phyloP scores from a whole-genome alignment of 2,113 vertebrate species.

The Physeter macrocephalus region DNA sequence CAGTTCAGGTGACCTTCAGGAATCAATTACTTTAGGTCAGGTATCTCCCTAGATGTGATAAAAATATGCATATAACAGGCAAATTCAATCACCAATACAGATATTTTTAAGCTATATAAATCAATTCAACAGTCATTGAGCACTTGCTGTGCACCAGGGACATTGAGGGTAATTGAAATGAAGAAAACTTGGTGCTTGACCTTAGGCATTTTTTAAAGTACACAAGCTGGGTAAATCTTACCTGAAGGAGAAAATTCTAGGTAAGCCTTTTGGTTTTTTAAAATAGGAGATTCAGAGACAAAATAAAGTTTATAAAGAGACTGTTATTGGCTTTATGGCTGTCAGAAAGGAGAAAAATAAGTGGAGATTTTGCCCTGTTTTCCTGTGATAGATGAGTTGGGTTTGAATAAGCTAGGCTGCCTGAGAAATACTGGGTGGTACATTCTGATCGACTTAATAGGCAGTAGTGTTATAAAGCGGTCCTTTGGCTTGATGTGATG shows the following conservation, averaged over 20 bases:
- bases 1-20: conserved; percentile 11
- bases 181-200: not conserved
- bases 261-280: not conserved
- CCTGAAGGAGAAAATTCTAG: not conserved
- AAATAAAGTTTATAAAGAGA: not conserved
- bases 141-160: not conserved
- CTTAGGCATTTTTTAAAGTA: not conserved
- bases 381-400: not conserved
- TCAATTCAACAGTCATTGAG: not conserved
- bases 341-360: not conserved
- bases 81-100: not conserved
- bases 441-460: not conserved
- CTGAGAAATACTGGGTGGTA: not conserved
- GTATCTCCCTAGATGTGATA: not conserved
- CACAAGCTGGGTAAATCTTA: not conserved
- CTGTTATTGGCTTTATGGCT: not conserved
- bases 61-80: not conserved
- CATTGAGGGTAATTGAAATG: not conserved
- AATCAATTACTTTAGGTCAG: conserved; percentile 6
- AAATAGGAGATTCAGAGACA: not conserved
- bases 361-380: not conserved
- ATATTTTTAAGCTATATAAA: not conserved
- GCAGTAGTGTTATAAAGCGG: not conserved
- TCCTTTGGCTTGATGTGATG: not conserved
- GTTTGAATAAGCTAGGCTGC: not conserved